A percentile compares a stretch with the other conserved stretches of the same genome.
These are phyloP conservation scores for Plemyria rubiginata DNA, from an alignment of 2,888 invertebrate genomes.

Conservation along the genomic window DNA sequence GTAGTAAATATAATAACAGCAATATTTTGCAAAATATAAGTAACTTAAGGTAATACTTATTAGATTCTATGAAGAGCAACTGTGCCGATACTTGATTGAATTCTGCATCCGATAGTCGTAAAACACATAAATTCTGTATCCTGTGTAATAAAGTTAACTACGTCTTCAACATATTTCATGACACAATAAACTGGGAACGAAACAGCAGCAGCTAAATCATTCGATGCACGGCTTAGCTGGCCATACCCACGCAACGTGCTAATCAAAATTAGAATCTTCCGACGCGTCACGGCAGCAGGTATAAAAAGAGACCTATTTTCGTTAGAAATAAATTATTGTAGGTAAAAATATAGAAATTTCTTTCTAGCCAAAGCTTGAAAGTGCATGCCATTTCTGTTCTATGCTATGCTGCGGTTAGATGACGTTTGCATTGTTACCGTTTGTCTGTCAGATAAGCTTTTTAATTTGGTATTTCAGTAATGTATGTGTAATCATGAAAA, in stretches of 20 bases:
- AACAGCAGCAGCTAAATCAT: conserved; percentile 65
- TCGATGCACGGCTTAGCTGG: conserved; percentile 68
- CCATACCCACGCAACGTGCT: conserved; percentile 69
- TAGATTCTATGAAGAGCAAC: no score
- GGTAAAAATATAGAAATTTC: neutral
- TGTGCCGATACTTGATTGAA: no score
- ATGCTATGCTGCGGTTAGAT: no score
- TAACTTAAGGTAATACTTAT: no score
- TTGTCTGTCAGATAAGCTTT: no score
- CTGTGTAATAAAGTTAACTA: neutral
- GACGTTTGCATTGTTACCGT: no score
- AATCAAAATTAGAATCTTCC: conserved; percentile 75
- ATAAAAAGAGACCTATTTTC: conserved; percentile 42
- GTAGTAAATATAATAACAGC: no score
- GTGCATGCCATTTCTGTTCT: neutral
- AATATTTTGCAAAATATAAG: no score
- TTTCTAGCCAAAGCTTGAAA: neutral
- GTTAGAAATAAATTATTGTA: conserved; percentile 10
- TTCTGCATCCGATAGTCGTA: neutral
- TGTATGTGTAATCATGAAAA: no score
- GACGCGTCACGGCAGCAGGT: conserved; percentile 70
- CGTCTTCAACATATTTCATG: conserved; percentile 19
- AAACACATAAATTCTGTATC: neutral
- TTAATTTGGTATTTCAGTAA: no score
- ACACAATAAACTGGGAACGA: conserved; percentile 56